Evolutionary conservation across 2,113 vertebrate species (phyloP).

Genomic region (Mesoclemmys tuberculata): DNA sequence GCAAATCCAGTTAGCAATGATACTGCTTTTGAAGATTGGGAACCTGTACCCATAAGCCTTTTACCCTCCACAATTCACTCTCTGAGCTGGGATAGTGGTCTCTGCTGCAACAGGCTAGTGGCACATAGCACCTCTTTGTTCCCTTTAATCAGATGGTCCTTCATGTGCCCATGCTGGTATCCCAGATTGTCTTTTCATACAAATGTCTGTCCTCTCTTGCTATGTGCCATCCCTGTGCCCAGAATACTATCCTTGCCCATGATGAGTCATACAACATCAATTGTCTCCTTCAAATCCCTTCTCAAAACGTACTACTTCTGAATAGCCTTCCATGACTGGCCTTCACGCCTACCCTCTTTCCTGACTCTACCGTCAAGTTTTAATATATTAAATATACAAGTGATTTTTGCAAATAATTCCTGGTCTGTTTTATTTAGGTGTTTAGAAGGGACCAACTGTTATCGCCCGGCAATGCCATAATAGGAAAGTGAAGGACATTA

Average conservation of each 20-base stretch:
- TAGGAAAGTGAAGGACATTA: not conserved
- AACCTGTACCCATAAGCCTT: not conserved
- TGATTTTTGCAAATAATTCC: not conserved
- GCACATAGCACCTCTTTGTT: not conserved
- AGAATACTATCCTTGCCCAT: not conserved
- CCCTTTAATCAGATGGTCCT: not conserved
- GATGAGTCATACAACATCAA: not conserved
- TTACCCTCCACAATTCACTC: not conserved
- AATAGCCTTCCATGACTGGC: not conserved
- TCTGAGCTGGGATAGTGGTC: not conserved
- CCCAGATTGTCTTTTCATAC: not conserved
- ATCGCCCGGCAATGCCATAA: not conserved
- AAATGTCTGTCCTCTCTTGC: not conserved
- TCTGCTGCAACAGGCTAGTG: not conserved
- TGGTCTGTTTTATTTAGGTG: fast-evolving
- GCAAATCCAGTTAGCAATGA: not conserved
- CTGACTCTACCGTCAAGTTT: not conserved
- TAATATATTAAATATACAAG: not conserved
- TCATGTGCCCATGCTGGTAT: not conserved
- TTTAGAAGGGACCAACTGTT: not conserved
- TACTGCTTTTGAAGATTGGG: not conserved
- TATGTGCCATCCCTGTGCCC: not conserved
- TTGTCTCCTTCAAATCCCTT: not conserved
- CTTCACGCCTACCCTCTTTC: not conserved
- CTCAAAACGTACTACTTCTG: not conserved